Conservation (phyloP, 2,113 vertebrate species). For the Chlamydotis undulata region DNA sequence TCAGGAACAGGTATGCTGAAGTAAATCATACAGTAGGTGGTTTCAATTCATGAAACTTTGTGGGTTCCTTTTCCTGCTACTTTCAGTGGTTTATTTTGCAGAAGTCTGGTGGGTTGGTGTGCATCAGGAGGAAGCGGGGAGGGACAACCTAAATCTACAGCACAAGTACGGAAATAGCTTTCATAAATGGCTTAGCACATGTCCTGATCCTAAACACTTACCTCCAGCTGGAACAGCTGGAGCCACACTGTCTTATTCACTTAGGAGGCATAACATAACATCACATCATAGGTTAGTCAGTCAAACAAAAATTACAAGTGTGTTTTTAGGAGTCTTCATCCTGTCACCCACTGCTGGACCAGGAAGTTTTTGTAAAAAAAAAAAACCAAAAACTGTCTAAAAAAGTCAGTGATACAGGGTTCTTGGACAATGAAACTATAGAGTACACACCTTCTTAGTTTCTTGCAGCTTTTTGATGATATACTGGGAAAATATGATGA, state of each 20-base stretch:
- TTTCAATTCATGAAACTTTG: background rate
- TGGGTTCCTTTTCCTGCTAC: background rate
- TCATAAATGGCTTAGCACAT: background rate
- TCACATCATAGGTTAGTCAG: background rate
- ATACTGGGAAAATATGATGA: background rate
- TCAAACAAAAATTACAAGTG: background rate
- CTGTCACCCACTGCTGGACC: background rate
- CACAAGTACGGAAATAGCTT: background rate
- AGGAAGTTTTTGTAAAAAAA: background rate
- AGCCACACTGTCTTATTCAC: background rate
- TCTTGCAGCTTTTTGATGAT: background rate
- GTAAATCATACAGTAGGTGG: background rate
- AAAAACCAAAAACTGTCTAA: background rate
- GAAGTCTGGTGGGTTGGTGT: background rate
- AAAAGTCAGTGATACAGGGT: background rate
- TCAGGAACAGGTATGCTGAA: background rate
- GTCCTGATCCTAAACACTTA: background rate
- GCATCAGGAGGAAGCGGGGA: background rate
- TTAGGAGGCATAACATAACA: background rate
- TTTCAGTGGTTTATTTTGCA: slow-evolving; percentile 15
- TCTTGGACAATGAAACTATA: background rate
- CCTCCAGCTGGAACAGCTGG: background rate
- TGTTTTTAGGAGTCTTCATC: background rate
- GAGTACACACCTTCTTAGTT: background rate
- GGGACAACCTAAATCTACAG: background rate